Base-by-base conservation (phyloP, 2,113 vertebrate genomes). In the Lepidothrix coronata region DNA sequence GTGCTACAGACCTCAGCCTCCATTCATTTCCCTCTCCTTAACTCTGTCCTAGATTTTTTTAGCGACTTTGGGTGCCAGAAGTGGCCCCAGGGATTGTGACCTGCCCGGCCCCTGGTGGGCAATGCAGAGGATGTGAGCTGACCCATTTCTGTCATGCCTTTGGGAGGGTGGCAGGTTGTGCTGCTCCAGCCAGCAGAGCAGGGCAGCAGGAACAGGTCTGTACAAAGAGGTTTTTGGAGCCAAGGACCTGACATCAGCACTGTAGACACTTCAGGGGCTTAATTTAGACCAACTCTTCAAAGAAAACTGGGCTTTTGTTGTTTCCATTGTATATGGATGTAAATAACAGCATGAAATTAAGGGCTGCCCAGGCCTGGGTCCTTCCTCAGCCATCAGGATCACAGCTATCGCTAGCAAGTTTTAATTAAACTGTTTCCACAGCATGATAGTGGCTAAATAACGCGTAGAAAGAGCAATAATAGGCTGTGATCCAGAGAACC, bases 61-160 rank as follows among this genome's bases (percentile, higher is more conserved):
- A 63, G 72, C 5, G 0, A 25, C 13, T 62, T 57, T 4, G 37
- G 78, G 66, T 93, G 88, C 95, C 88, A 91, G 33, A 62, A 88
- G 20, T 14, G 84, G 62, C 25, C 57, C 37, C 17, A 58, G 93
- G 14, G 84, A 35, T 31, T 66, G 48, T 55, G 89, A 91, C 85
- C 91, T 55, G 91, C 88, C 33, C 10, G 91, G 87, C 39, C 65
- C 59, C 12, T 30, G 55, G n/a, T 28, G 87, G 20, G 66, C 73
- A 46, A 37, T 85, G 95, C 92, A 44, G 78, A 41, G 79, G 82
- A 82, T 57, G 85, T 15, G 4, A 62, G 76, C 91, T 96, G 96
- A 80, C 96, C 96, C 81, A 89, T 94, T 96, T 94, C 95, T 94
- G 95, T 94, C 94, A 94, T 1, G 9, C 85, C 83, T 33, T 92